A percentile compares a stretch with the other conserved stretches of the same genome.
Conservation (phyloP, 2,113 vertebrate species). For the Dipodomys stephensi region DNA sequence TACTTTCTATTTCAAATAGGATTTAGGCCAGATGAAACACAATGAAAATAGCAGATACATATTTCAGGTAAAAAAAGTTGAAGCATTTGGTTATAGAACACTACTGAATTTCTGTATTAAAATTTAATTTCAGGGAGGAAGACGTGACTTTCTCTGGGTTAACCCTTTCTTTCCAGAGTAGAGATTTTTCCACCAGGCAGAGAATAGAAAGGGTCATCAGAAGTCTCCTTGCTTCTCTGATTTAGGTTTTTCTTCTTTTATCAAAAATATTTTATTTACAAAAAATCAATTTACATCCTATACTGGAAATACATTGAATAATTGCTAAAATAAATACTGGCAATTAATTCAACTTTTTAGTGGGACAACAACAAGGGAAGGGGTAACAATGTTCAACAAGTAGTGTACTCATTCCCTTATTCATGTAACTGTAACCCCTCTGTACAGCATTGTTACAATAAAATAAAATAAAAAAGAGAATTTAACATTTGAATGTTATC, state of each 20-base stretch:
- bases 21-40: neutral
- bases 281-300: conserved; percentile 91
- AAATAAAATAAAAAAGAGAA: conserved; percentile 83
- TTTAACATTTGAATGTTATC: conserved; percentile 90
- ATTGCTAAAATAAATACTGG: conserved; percentile 93
- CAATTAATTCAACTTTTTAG: conserved; percentile 90
- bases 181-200: neutral
- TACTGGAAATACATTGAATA: conserved; percentile 91
- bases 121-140: neutral
- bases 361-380: no score
- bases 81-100: neutral
- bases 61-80: neutral
- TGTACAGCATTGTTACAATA: no score
- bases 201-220: neutral
- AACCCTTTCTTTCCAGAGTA: neutral
- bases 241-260: conserved; percentile 72
- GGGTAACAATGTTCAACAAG: no score
- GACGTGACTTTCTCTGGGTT: neutral
- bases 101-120: neutral
- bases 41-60: neutral
- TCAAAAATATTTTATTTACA: conserved; percentile 94
- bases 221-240: neutral
- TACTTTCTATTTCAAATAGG: neutral
- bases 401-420: no score
- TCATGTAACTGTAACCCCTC: no score